Base-by-base conservation (phyloP, 2,113 vertebrate species). In the Halcyon malimbica region DNA sequence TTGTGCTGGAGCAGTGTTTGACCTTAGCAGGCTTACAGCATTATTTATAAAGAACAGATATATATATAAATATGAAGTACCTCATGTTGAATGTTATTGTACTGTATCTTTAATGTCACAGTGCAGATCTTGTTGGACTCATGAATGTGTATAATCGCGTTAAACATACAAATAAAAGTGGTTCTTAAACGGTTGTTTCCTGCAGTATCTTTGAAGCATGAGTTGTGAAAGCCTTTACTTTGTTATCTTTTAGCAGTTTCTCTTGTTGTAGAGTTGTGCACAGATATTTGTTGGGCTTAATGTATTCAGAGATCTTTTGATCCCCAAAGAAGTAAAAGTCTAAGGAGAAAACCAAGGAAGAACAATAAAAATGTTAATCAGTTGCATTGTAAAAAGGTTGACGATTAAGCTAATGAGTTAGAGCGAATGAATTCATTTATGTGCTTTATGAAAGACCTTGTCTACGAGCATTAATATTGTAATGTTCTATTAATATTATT, bases 101-200 rank as follows among this genome's bases (percentile, higher is more conserved):
- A 98, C 98, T 98, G 98, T 99, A 98, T 98, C 98, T 98, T 97
- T 98, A 98, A 98, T 98, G 98, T 98, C 98, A 98, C 98, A 98
- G 98, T 98, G 98, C 98, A 98, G 98, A 98, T 98, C 97, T 98
- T 97, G 98, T 98, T 98, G 98, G 99, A 99, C 98, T 98, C 95
- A 98, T 98, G 99, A 99, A 99, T 99, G 99, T 99, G 99, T 99
- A 98, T 98, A 98, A 98, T 98, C 97, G 41, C 79, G 4, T 98
- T 97, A 98, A 98, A 93, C 85, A 96, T 95, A 82, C 92, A 95
- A 98, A 99, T 98, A 98, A 99, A 98, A 97, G 76, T 95, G 87
- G 73, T 97, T 98, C 97, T 97, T 97, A 97, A 92, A 93, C 73
- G 42, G 68, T 89, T 96, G 96, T 95, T 97, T 97, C 89, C 56